Percentiles rank a stretch among this genome's conserved stretches.
Evolutionary conservation across 2,797 vertebrate species (phyloP).

Genomic region (Myiotriccus ornatus): DNA sequence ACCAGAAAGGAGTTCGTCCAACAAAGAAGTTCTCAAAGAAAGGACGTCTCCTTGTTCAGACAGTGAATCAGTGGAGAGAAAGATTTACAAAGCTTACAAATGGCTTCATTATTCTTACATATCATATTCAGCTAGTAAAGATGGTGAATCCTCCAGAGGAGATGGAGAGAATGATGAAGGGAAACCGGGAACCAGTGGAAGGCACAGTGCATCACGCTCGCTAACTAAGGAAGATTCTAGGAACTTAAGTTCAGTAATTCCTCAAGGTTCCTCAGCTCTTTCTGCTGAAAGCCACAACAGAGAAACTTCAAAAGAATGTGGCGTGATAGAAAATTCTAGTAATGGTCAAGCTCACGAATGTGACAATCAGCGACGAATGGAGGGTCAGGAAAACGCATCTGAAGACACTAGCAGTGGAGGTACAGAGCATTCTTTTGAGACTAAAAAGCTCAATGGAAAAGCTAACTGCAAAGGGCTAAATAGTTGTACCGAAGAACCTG

Average conservation of each 20-base stretch:
- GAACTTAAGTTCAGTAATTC: not conserved
- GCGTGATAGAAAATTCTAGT: conserved; percentile 63
- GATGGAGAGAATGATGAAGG: conserved; percentile 75
- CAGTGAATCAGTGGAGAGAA: conserved; percentile 79
- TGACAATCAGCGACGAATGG: conserved; percentile 57
- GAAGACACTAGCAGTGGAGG: conserved; percentile 65
- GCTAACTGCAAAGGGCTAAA: conserved; percentile 74
- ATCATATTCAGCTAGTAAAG: conserved; percentile 78
- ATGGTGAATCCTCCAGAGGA: conserved; percentile 73
- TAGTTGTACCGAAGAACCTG: conserved; percentile 71
- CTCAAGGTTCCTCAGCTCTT: conserved; percentile 59
- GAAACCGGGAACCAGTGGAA: conserved; percentile 77
- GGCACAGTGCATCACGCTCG: conserved; percentile 39
- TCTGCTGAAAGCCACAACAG: conserved; percentile 59
- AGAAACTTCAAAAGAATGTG: conserved; percentile 70
- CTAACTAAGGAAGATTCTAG: conserved; percentile 60
- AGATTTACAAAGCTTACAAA: conserved; percentile 84
- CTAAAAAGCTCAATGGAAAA: conserved; percentile 81
- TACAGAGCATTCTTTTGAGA: conserved; percentile 75
- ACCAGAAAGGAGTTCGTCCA: conserved; percentile 72
- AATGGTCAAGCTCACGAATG: conserved; percentile 55
- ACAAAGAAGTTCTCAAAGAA: conserved; percentile 68
- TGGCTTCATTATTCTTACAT: conserved; percentile 83
- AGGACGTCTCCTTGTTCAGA: conserved; percentile 74
- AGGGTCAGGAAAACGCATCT: conserved; percentile 66